These are phyloP conservation scores for Terrapene triunguis DNA, from an alignment of 2,113 vertebrate species.

Conservation along the genomic window DNA sequence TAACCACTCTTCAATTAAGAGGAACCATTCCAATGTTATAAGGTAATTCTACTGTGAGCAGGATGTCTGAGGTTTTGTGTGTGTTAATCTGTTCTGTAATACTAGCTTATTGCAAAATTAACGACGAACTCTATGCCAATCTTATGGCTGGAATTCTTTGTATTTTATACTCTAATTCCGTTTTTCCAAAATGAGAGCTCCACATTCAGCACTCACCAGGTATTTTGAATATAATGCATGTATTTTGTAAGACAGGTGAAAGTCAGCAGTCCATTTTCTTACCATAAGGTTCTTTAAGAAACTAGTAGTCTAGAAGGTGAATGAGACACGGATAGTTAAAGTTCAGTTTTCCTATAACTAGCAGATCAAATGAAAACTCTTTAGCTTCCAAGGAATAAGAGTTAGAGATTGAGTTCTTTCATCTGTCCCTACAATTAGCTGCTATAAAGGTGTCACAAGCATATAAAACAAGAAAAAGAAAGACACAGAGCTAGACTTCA, in stretches of 20 bases:
- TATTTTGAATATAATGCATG: background rate
- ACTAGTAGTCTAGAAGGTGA: constrained; percentile 24
- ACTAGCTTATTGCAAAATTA: accelerated
- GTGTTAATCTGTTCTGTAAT: accelerated
- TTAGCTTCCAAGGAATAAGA: constrained; percentile 42
- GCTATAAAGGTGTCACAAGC: constrained; percentile 44
- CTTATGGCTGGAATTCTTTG: background rate
- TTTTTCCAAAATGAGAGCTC: background rate
- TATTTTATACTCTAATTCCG: background rate
- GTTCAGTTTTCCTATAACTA: constrained; percentile 63
- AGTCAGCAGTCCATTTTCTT: constrained; percentile 34
- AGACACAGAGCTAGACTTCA: background rate
- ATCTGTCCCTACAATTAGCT: constrained; percentile 67
- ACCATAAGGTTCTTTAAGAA: constrained; percentile 24
- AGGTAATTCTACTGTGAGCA: accelerated
- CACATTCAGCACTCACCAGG: background rate
- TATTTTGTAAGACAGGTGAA: background rate
- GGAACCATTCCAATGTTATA: accelerated
- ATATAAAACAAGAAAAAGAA: constrained; percentile 4
- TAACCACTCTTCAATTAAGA: background rate
- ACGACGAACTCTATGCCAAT: background rate
- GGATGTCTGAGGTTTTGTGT: background rate
- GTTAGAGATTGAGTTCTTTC: constrained; percentile 61
- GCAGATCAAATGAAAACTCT: constrained; percentile 50
- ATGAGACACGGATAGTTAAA: background rate